phyloP scores from a whole-genome alignment of 2,888 invertebrate species.

The Anagyrus pseudococci region DNA sequence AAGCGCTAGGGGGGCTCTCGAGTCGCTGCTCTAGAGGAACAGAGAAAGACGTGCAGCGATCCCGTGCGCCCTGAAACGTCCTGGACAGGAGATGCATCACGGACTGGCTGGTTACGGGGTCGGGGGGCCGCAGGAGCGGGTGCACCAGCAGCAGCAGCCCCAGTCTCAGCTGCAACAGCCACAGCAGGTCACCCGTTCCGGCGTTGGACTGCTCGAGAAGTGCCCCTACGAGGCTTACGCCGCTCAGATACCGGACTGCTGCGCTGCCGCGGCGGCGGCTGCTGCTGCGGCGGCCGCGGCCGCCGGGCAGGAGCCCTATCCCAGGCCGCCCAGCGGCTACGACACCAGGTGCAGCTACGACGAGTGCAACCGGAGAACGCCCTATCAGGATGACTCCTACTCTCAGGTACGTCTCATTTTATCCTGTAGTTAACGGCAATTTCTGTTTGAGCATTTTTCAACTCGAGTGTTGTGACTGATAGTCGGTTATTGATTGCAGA shows the following conservation, averaged over 20 bases:
- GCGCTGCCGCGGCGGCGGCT: conserved; percentile 58
- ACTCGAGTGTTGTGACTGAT: no score
- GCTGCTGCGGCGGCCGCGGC: conserved; percentile 56
- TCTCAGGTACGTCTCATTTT: conserved; percentile 48
- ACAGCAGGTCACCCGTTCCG: conserved; percentile 40
- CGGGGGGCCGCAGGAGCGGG: conserved; percentile 56
- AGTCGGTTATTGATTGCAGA: no score
- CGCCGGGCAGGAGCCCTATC: conserved; percentile 56
- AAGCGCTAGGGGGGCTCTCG: neutral
- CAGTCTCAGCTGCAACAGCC: conserved; percentile 8
- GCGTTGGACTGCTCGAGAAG: conserved; percentile 49
- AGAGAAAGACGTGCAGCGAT: no score
- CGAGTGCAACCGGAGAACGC: conserved; percentile 56
- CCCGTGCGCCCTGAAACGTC: no score
- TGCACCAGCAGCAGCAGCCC: conserved; percentile 41
- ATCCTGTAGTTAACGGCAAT: neutral
- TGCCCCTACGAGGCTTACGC: conserved; percentile 59
- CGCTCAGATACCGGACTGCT: conserved; percentile 60
- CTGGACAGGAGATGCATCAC: conserved; percentile 51
- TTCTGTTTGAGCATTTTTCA: no score
- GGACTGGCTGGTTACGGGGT: conserved; percentile 51
- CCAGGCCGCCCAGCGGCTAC: conserved; percentile 62
- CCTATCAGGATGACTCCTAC: conserved; percentile 57
- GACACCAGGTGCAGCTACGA: conserved; percentile 57
- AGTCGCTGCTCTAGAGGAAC: no score